Evolutionary conservation across 2,888 invertebrate genomes (phyloP), one percentile per base, ranked within the genome.

Genomic region (Heliconius aoede): DNA sequence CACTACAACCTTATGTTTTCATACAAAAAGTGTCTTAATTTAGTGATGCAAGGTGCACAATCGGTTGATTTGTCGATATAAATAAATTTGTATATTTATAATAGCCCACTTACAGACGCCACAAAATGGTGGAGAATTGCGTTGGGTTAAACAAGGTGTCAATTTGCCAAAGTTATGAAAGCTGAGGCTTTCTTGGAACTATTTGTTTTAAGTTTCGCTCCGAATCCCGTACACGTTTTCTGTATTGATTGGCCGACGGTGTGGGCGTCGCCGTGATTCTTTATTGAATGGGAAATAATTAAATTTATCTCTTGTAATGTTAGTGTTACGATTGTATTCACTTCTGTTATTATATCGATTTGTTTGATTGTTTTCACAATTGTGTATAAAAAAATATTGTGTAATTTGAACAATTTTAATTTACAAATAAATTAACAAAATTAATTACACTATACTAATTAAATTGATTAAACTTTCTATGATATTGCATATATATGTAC

Each of bases 161-260:
- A 94, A 94, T 94, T 94, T 94, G 90, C 91, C 85, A 88, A 87
- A 94, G 93, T 94, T 93, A 94, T 94, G 94, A 93, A 93, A 94
- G 91, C 88, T 88, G 85, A 85, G 86, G 85, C n/a, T 65, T 94
- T 93, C 94, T 89, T 72, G 86, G 94, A 94, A 93, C 91, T 93
- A 93, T 93, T 94, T 94, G 94, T 93, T 94, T 92, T 87, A 89
- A 90, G 86, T 88, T 88, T 87, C 86, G 86, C 85, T 86, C 84
- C 81, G 84, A 85, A 85, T 84, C 83, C 83, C 81, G 83, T 87
- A 90, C 90, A 88, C 87, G 86, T 87, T 91, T 90, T 89, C 90
- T 86, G 89, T 87, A 84, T 85, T 87, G 88, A 89, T 89, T 88
- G 86, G 82, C 84, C 84, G 85, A 84, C 82, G 82, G 85, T 83